Base-by-base conservation (phyloP, 2,888 invertebrate species). In the Drosophila peninsularis region DNA sequence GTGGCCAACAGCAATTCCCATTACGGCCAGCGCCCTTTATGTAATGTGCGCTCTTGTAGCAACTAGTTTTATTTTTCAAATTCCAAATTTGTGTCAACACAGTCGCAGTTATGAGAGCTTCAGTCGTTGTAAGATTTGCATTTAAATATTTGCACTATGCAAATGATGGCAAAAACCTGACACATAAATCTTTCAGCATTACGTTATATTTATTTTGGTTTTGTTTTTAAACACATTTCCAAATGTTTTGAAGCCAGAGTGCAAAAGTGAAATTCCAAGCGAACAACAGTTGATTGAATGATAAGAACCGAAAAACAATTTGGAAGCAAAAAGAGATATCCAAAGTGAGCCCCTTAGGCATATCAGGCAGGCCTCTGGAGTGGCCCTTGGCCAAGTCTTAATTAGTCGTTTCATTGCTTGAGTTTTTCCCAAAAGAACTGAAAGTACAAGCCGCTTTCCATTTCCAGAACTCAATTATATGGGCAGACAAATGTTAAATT, bases 361-460 rank as follows among this genome's bases (percentile, higher is more conserved):
- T 4, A 47, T 11, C 21, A 27, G 45, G 2, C 0, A 24, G 3
- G 45, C 30, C 17, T 11, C 45, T 17, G 30, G 17, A 14, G 42
- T 17, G 30, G n/a, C 65, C 27, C 65, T 17, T 14, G n/a, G 39
- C 17, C n/a, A 37, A 11, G 21, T 34, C 30, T 42, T 54, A 60
- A 60, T 71, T 62, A 42, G 13, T 39, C 17, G 9, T 19, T 36
- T n/a, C 17, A 5, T 52, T 24, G 37, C 24, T 36, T 21, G 2
- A n/a, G 13, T 17, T 11, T 14, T 49, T 30, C 14, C 9, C 17
- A 50, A 52, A 11, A 65, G 71, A 86, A 70, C 66, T 55, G 71
- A 81, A 70, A 81, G 84, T 71, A 75, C 32, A 13, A 39, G 42
- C 50, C 2, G 71, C 80, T 82, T 84, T 75, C 69, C 82, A 78